Base-by-base conservation (phyloP, 1,140 invertebrate genomes). In the Drosophila busckii region DNA sequence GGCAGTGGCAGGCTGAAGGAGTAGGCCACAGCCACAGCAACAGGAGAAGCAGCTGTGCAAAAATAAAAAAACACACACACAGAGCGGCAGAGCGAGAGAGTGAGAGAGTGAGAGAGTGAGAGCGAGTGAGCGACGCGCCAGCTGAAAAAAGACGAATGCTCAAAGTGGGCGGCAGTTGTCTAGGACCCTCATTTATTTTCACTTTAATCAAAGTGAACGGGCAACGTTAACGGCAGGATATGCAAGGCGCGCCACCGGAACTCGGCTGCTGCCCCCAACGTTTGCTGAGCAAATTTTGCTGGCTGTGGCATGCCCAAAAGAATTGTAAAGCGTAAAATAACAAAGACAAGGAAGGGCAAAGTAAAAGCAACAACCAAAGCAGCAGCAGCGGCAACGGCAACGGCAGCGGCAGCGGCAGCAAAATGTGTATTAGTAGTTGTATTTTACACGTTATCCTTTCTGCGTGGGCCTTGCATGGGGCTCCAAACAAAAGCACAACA, bases 151-250 rank as follows among this genome's bases (percentile, higher is more conserved):
- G 64, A 46, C 66, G 46, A 52, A 55, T 31, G 31, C 40, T 31
- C 9, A 34, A 40, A 34, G 25, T 44, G 22, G 44, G 10, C 70
- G 76, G 58, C 70, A 73, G 70, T 69, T 73, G 70, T 64, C 70
- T 73, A 75, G 58, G 75, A 82, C 73, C 73, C 73, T 82, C 73
- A 82, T 80, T 80, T 75, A 80, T 80, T 82, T 82, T 82, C 73
- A 80, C 75, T 80, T 80, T 80, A 80, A 80, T 80, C 73, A 80
- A 80, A 80, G 73, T 80, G 63, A 80, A 78, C 56, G 63, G 34
- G 53, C 54, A 49, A 35, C 42, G 59, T 52, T 49, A 52, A 53
- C n/a, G 58, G 31, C 44, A 34, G 13, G 49, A 37, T 20, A 28
- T 0, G 6, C n/a, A 26, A 31, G 6, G 9, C 3, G 12, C 9